These are phyloP conservation scores for Aldrovandia affinis DNA, from an alignment of 2,797 vertebrate species.

Conservation along the genomic window DNA sequence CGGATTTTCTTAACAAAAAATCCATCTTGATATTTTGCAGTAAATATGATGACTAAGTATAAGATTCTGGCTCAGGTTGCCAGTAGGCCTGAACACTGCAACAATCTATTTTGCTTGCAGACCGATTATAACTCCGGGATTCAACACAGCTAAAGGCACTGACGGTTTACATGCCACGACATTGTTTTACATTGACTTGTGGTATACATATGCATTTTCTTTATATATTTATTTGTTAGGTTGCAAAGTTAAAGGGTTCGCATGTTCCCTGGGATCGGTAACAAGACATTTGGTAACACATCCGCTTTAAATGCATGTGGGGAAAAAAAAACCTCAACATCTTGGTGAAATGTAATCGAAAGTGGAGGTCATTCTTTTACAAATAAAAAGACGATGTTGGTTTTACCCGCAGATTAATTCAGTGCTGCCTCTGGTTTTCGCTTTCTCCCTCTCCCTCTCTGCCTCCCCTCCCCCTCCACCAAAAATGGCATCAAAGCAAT, in stretches of 20 bases:
- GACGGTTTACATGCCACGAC: not conserved
- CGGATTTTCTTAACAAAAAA: no score
- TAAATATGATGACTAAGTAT: not conserved
- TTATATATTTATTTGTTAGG: not conserved
- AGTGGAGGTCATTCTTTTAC: slow-evolving; percentile 4
- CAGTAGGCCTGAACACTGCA: not conserved
- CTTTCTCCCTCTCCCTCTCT: slow-evolving; percentile 42
- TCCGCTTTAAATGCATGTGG: no score
- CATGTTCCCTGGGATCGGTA: not conserved
- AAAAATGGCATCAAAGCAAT: slow-evolving; percentile 83
- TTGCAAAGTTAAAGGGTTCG: not conserved
- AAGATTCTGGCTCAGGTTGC: not conserved
- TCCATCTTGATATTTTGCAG: not conserved
- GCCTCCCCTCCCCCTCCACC: slow-evolving; percentile 67
- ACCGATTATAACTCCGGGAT: not conserved
- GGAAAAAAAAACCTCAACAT: not conserved
- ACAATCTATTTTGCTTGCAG: not conserved
- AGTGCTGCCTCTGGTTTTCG: slow-evolving; percentile 58
- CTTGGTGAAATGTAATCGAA: not conserved
- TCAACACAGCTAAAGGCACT: not conserved
- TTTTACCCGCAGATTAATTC: slow-evolving; percentile 70
- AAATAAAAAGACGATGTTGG: slow-evolving; percentile 53
- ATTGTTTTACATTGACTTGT: not conserved
- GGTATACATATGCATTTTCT: not conserved
- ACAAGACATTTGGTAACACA: not conserved